Base-by-base conservation (phyloP, 2,797 vertebrate species). In the Epinephelus malabaricus region DNA sequence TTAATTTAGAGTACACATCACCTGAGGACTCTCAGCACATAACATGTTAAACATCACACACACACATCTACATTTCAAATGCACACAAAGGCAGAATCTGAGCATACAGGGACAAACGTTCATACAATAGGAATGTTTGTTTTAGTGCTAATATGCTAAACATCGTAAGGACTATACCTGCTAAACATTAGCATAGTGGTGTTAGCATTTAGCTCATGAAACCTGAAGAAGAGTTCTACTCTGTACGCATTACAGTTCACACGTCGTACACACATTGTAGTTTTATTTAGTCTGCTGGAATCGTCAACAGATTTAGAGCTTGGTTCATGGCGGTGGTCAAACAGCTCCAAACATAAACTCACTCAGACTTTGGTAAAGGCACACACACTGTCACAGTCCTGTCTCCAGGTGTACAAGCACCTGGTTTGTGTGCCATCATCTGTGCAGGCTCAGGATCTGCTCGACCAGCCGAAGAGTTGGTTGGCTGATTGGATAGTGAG, bases 401-500 rank as follows among this genome's bases (percentile, higher is more conserved):
- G 53, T 30, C 8, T 58, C 3, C 21, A 55, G 40, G 53, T 54
- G 0, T 30, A 34, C 49, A 30, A 54, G 69, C 53, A 19, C 13
- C 25, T 23, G n/a, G 15, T 69, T 63, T 13, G 19, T 62, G 38
- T 65, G 30, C 2, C 0, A 13, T 85, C 64, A 81, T 40, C 61
- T 55, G 49, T 73, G 83, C 46, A 91, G 74, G 50, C 70, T 75
- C 58, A 89, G 86, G 59, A 97, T 91, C 72, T 92, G 89, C 23
- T 90, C 82, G 5, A 96, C 67, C 59, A 96, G 92, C 3, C 83
- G 88, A 0, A 83, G 81, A 1, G 92, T 94, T 0, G 90, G 84
- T 9, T 76, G 87, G 27, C 95, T 95, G 81, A 97, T 96, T 6
- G 94, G 95, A 58, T 95, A 96, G 12, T 88, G 89, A 67, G 86